Base-by-base conservation (phyloP, 2,113 vertebrate genomes). In the Amphiprion ocellaris region DNA sequence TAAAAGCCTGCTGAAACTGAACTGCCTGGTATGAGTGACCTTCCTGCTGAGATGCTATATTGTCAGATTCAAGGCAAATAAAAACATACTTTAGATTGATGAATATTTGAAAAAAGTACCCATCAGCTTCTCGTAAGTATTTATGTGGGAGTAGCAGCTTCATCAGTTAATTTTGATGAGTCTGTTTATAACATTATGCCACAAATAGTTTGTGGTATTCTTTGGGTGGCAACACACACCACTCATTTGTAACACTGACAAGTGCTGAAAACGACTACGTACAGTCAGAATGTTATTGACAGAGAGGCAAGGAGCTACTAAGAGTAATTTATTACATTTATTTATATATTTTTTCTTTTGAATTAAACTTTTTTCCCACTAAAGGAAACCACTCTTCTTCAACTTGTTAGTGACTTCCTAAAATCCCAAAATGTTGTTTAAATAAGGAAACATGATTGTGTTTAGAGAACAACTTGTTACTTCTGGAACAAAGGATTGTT, bases 171-270 rank as follows among this genome's bases (percentile, higher is more conserved):
- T 30, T 26, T 33, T 44, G 56, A 70, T 23, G 2, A 26, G 8
- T 56, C 53, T 10, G 23, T 81, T 21, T 10, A 50, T 17, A 4
- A 60, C 33, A 66, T 11, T 8, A 55, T 15, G 11, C 41, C 41
- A 44, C 41, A 3, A 44, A 44, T 1, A 44, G 41, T 44, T 4
- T 14, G 12, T 41, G 39, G 9, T 41, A 39, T 41, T 47, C 9
- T 72, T 21, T 62, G 41, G 11, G 14, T 69, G 52, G 19, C 64
- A 54, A 73, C 19, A 64, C 30, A 0, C 53, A 46, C 26, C 7
- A 41, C 19, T 59, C 14, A 15, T 44, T 28, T 63, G 33, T 74
- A 59, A 73, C 12, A 74, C 61, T 26, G 16, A 66, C 19, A 21
- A 9, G 9, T 19, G 19, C 56, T 37, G 8, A 53, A 83, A 68